A percentile compares a stretch with the other conserved stretches of the same genome.
Evolutionary conservation across 2,113 vertebrate genomes (phyloP).

Genomic region (Apeltes quadracus): DNA sequence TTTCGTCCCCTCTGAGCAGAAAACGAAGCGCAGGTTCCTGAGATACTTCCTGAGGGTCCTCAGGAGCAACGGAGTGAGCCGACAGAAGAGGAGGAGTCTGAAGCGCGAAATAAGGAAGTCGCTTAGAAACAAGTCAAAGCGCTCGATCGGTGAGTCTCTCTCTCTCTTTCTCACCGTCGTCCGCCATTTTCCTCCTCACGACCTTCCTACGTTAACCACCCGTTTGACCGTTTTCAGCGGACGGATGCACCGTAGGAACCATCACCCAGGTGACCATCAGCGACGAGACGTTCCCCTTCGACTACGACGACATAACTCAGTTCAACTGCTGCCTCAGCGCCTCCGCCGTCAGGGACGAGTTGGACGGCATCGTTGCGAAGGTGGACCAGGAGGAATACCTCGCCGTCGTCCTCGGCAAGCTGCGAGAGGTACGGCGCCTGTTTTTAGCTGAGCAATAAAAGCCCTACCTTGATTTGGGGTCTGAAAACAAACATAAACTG

Average conservation of each 20-base stretch:
- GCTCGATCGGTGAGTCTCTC: slow-evolving; percentile 55
- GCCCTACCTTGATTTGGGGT: too few relatives aligned
- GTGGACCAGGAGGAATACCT: slow-evolving; percentile 58
- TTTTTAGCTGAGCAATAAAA: too few relatives aligned
- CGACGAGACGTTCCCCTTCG: slow-evolving; percentile 68
- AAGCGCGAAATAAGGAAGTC: slow-evolving; percentile 31
- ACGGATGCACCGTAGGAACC: slow-evolving; percentile 55
- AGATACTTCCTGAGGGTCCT: slow-evolving; percentile 46
- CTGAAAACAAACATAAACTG: too few relatives aligned
- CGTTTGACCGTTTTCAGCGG: slow-evolving; percentile 9
- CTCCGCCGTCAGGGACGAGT: slow-evolving; percentile 58
- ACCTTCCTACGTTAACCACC: not conserved
- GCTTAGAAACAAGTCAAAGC: not conserved
- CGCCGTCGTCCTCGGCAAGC: slow-evolving; percentile 71
- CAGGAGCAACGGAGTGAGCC: fast-evolving
- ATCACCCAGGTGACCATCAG: slow-evolving; percentile 69
- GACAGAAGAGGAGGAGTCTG: not conserved
- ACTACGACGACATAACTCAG: slow-evolving; percentile 65
- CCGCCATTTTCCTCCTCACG: fast-evolving
- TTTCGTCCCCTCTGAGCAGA: slow-evolving; percentile 51
- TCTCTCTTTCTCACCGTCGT: not conserved
- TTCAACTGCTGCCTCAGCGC: slow-evolving; percentile 75
- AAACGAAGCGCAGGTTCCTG: slow-evolving; percentile 44
- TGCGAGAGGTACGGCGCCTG: slow-evolving; percentile 68
- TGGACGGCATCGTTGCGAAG: slow-evolving; percentile 60